Percentiles rank a stretch among this genome's conserved stretches.
phyloP scores from a whole-genome alignment of 2,797 vertebrate species.

The Rhabdophis nuchalis region DNA sequence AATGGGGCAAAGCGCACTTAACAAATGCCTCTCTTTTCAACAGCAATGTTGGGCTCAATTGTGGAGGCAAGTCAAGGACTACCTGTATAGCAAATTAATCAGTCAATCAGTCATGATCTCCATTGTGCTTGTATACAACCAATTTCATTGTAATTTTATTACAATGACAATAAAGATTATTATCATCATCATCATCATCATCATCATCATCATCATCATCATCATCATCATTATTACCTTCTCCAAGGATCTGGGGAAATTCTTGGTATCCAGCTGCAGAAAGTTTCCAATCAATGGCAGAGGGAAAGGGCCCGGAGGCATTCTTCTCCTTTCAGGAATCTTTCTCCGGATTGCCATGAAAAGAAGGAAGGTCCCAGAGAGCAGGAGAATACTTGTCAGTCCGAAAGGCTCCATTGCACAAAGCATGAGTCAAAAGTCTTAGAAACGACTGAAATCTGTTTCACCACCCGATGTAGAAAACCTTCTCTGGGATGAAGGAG shows the following conservation, averaged over 20 bases:
- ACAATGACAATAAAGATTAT: too few species aligned
- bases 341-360: background rate
- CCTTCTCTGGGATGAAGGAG: too few species aligned
- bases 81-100: background rate
- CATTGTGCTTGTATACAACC: too few species aligned
- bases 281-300: constrained; percentile 52
- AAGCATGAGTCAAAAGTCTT: background rate
- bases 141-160: too few species aligned
- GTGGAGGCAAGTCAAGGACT: too few species aligned
- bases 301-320: constrained; percentile 47
- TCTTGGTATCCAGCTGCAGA: constrained; percentile 40
- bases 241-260: constrained; percentile 40
- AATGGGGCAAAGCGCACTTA: too few species aligned
- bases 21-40: too few species aligned
- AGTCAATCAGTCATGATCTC: background rate
- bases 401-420: background rate
- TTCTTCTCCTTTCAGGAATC: background rate
- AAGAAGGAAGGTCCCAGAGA: background rate
- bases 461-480: background rate
- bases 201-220: too few species aligned
- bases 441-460: background rate
- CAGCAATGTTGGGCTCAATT: too few species aligned
- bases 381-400: background rate
- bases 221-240: too few species aligned
- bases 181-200: too few species aligned